Base-by-base conservation (phyloP, 2,113 vertebrate species). In the Microtus ochrogaster region DNA sequence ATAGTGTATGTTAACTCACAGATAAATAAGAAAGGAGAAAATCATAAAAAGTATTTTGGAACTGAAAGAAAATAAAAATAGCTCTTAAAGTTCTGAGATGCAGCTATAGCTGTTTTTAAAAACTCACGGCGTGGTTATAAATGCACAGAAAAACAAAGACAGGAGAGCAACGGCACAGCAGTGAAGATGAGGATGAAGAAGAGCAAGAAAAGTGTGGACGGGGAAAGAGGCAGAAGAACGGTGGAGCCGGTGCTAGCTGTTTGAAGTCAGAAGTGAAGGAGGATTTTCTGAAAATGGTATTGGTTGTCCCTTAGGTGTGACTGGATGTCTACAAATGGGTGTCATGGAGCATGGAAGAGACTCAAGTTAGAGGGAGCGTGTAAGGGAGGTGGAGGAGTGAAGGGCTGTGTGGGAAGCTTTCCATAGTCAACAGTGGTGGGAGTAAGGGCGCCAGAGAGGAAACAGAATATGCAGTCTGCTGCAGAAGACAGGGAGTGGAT, bases 11-110 rank as follows among this genome's bases (percentile, higher is more conserved):
- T 81, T 94, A 77, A 7, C 24, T 39, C 41, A 33, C 12, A 5
- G 24, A 65, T 76, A 44, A 84, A 44, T 65, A 65, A 65, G 39
- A 33, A 72, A 16, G 78, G 47, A 39, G 28, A 21, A 87, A 76
- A 87, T 87, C 24, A 82, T 24, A 63, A 66, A 47, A 89, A 82
- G 10, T 36, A 70, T 47, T 92, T 96, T 90, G 41, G 76, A 92
- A 36, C 0, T 49, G 63, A 83, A 55, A 81, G 58, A 89, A 90
- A 94, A 70, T 41, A 12, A 90, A 87, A 91, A 26, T 24, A 93
- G n/a, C 81, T 93, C 21, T 74, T 72, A 78, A 91, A 92, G 39
- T 58, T 90, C 58, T 88, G 44, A 44, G 14, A 88, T 66, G 19
- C 24, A 90, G 49, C 73, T 70, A 77, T 39, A 77, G 17, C 12